Evolutionary conservation across 2,113 vertebrate species (phyloP), one percentile per base, ranked within the genome.

Genomic region (Nerophis ophidion): DNA sequence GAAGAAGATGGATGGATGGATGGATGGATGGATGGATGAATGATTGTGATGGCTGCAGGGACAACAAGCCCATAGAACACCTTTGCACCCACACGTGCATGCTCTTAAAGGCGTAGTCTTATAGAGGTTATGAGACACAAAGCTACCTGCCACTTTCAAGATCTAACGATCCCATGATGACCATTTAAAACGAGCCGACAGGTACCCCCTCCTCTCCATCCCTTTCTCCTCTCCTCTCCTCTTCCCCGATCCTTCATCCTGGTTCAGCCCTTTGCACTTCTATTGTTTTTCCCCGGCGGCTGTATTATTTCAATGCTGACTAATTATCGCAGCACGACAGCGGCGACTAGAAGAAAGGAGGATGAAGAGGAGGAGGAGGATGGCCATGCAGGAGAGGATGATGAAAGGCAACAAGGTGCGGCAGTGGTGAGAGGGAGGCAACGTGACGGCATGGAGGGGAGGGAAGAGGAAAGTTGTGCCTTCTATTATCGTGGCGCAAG

Each of bases 241-340:
- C 26, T 48, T 52, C 45, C 47, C 10, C 48, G 52, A 51, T 33
- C 15, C 51, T 35, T 53, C 33, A 26, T 53, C 33, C 3, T 53
- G 80, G 70, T 72, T 80, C 76, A 83, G 78, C 79, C 81, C 77
- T 79, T 57, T 61, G 70, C 75, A 75, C 70, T 60, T 72, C 51
- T 77, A 72, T 72, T 74, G 68, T 84, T 83, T 77, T 83, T 84
- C 81, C 77, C 82, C 82, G 3, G 15, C 61, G 74, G 83, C 82
- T 81, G 73, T 84, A 83, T 81, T 86, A 85, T 86, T 86, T 81
- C 77, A 76, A 81, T 48, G 36, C 75, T 74, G 76, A 72, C 78
- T 85, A 85, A 88, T 86, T 88, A 88, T 86, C 80, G 55, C 78
- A 70, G 84, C 77, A 65, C 63, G 74, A 77, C 71, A 81, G 66